Base-by-base conservation (phyloP, 2,113 vertebrate species). In the Oplegnathus fasciatus region DNA sequence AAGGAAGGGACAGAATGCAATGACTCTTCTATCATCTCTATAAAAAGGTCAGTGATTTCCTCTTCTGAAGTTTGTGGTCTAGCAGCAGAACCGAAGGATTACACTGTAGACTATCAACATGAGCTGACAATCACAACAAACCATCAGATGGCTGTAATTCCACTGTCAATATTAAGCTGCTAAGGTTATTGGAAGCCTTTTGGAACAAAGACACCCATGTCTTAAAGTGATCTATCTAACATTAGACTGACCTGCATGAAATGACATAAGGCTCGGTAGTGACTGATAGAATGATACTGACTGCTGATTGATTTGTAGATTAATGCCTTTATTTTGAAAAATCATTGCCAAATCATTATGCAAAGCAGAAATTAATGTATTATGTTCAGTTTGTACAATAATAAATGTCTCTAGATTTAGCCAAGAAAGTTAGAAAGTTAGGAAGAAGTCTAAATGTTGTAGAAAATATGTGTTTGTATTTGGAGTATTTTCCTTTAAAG, bases 221-320 rank as follows among this genome's bases (percentile, higher is more conserved):
- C 13, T 76, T 72, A 72, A 68, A 82, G 34, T 73, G 66, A 75
- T 54, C 20, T 28, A 52, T 75, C 15, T 71, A 70, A 82, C 15
- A 48, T 69, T 85, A 84, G 64, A 80, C 48, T 83, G 61, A 85
- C 55, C 30, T 75, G 48, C 74, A 40, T 62, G 24, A 68, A 83
- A 37, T 50, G 26, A 55, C 6, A 52, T 57, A 70, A 40, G 62
- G 66, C 64, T 86, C 32, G 30, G 17, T 79, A 78, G 64, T 74
- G 66, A 82, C 61, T 37, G 13, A 80, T 75, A 57, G 50, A 84
- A 46, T 69, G 20, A 78, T 83, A 79, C 13, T 80, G 75, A 78
- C 42, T 75, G 46, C 17, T 88, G 62, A 87, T 82, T 92, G 73
- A 84, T 86, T 69, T 84, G 58, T 85, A 85, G 55, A 82, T 85